phyloP scores from a whole-genome alignment of 1,140 invertebrate genomes.

The Agraylea sexmaculata region DNA sequence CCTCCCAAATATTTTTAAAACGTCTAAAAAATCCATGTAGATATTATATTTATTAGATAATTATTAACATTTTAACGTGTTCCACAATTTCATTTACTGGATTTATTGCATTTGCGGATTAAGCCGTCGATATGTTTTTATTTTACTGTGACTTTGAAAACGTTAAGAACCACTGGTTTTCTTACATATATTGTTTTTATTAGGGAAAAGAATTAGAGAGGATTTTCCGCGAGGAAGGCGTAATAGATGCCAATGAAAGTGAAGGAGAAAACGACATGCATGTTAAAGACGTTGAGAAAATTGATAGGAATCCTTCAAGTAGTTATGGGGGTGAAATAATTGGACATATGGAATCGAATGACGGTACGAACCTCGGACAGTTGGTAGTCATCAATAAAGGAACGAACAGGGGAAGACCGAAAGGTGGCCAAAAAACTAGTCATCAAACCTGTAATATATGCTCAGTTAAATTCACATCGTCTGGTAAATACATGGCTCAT shows the following conservation, averaged over 20 bases:
- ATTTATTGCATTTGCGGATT: too few relatives aligned
- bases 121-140: too few relatives aligned
- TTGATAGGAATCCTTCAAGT: constrained; percentile 2
- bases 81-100: too few relatives aligned
- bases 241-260: constrained; percentile 49
- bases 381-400: constrained; percentile 47
- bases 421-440: constrained; percentile 27
- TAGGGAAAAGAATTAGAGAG: constrained; percentile 61
- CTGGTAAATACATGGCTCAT: too few relatives aligned
- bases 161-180: too few relatives aligned
- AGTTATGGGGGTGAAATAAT: constrained; percentile 42
- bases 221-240: constrained; percentile 59
- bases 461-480: too few relatives aligned
- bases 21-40: too few relatives aligned
- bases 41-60: too few relatives aligned
- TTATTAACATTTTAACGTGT: too few relatives aligned
- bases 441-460: too few relatives aligned
- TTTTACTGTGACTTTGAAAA: too few relatives aligned
- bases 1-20: too few relatives aligned
- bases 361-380: constrained; percentile 47
- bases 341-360: constrained; percentile 49
- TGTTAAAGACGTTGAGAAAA: constrained; percentile 13
- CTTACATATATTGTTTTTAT: neutral
- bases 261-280: constrained; percentile 25
- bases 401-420: constrained; percentile 41